Conservation (phyloP, 2,113 vertebrate genomes). For the Callithrix jacchus region DNA sequence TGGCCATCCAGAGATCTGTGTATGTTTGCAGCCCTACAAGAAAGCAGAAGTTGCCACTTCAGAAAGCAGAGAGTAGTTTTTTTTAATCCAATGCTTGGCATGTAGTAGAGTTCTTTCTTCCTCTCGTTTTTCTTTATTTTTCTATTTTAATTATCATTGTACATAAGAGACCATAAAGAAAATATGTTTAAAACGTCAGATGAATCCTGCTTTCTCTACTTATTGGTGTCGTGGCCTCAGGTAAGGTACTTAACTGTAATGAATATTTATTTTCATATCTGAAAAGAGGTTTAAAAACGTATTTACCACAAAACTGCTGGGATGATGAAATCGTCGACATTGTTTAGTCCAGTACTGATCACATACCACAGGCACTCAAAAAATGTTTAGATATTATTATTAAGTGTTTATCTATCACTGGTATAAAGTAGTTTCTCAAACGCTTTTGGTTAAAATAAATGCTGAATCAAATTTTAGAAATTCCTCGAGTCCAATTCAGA, state of each 20-base stretch:
- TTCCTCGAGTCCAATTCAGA: constrained; percentile 22
- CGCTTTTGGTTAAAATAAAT: not conserved
- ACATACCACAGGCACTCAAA: not conserved
- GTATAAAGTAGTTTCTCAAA: constrained; percentile 16
- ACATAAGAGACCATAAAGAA: not conserved
- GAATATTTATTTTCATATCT: not conserved
- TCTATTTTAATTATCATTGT: not conserved
- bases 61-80: not conserved
- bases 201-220: not conserved
- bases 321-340: not conserved
- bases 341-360: not conserved
- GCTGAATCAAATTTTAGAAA: constrained; percentile 57
- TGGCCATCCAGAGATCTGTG: not conserved
- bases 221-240: not conserved
- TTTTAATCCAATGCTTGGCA: not conserved
- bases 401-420: constrained; percentile 26
- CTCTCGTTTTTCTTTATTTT: not conserved
- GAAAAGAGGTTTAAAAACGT: not conserved
- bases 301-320: not conserved
- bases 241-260: not conserved
- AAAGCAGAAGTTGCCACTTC: not conserved
- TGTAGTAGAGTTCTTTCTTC: not conserved
- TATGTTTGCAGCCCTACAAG: not conserved
- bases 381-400: constrained; percentile 1
- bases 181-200: not conserved